Percentiles rank a stretch among this genome's conserved stretches.
These are phyloP conservation scores for Seriola quinqueradiata DNA, from an alignment of 2,113 vertebrate genomes.

Conservation along the genomic window DNA sequence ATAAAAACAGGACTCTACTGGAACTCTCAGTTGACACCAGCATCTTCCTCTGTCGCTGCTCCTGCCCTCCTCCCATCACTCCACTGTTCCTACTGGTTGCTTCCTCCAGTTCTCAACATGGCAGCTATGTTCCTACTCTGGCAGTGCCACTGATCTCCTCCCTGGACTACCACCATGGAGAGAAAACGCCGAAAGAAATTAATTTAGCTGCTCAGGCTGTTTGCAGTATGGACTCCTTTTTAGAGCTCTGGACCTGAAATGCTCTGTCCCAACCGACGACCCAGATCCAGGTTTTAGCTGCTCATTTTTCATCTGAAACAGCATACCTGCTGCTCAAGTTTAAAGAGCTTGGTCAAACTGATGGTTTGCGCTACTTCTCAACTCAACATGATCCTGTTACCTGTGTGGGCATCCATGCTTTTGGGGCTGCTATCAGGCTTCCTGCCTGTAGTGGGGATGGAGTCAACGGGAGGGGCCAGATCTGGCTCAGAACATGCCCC, in stretches of 20 bases:
- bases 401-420: slow-evolving; percentile 86
- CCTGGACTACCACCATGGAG: slow-evolving; percentile 90
- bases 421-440: slow-evolving; percentile 87
- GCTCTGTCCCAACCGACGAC: slow-evolving; percentile 45
- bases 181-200: slow-evolving; percentile 99
- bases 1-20: slow-evolving; percentile 7
- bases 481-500: slow-evolving; percentile 48
- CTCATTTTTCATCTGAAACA: slow-evolving; percentile 37
- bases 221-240: slow-evolving; percentile 81
- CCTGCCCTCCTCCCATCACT: background rate
- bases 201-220: slow-evolving; percentile 77
- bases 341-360: slow-evolving; percentile 59
- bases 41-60: background rate
- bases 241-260: slow-evolving; percentile 80
- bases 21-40: background rate
- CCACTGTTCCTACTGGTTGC: slow-evolving; percentile 14
- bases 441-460: slow-evolving; percentile 86
- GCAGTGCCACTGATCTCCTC: slow-evolving; percentile 75
- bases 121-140: slow-evolving; percentile 53
- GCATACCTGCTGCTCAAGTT: slow-evolving; percentile 10
- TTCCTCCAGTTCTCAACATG: slow-evolving; percentile 68
- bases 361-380: slow-evolving; percentile 4
- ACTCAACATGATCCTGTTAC: slow-evolving; percentile 65
- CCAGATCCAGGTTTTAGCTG: slow-evolving; percentile 35
- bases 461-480: slow-evolving; percentile 74